These are phyloP conservation scores for Trachymyrmex septentrionalis DNA, from an alignment of 1,140 invertebrate species.

Conservation along the genomic window DNA sequence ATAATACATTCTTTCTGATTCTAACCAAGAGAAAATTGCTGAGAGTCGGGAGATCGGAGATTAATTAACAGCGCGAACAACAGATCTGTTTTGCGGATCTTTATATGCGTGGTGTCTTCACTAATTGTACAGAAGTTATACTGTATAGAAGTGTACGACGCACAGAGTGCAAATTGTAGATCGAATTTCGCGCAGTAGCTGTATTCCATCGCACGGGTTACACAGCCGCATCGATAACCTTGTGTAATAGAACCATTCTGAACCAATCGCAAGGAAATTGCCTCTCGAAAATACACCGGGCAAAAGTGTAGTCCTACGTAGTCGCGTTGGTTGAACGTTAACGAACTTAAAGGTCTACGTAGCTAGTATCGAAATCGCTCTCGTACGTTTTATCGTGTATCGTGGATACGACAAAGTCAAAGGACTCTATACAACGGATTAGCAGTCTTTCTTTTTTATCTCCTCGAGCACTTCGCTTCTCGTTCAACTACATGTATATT, in stretches of 20 bases:
- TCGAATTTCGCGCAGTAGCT: slow-evolving; percentile 58
- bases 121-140: slow-evolving; percentile 61
- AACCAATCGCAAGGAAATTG: slow-evolving; percentile 47
- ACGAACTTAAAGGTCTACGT: slow-evolving; percentile 57
- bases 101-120: slow-evolving; percentile 12
- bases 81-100: slow-evolving; percentile 14
- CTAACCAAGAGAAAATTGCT: neutral
- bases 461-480: neutral
- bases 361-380: slow-evolving; percentile 33
- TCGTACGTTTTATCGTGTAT: slow-evolving; percentile 26
- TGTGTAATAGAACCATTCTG: slow-evolving; percentile 69
- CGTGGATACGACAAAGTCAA: slow-evolving; percentile 34
- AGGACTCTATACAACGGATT: slow-evolving; percentile 25
- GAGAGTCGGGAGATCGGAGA: too few species aligned
- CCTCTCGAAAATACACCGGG: slow-evolving; percentile 60
- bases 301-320: slow-evolving; percentile 57
- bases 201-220: slow-evolving; percentile 66
- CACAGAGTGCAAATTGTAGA: slow-evolving; percentile 55
- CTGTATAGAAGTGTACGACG: slow-evolving; percentile 31
- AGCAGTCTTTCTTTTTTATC: neutral
- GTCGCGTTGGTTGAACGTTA: slow-evolving; percentile 53
- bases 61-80: neutral
- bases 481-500: neutral
- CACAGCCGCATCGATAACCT: slow-evolving; percentile 61
- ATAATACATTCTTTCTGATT: neutral